These are phyloP conservation scores for Polyploca ridens DNA, from an alignment of 2,888 invertebrate genomes.

Conservation along the genomic window DNA sequence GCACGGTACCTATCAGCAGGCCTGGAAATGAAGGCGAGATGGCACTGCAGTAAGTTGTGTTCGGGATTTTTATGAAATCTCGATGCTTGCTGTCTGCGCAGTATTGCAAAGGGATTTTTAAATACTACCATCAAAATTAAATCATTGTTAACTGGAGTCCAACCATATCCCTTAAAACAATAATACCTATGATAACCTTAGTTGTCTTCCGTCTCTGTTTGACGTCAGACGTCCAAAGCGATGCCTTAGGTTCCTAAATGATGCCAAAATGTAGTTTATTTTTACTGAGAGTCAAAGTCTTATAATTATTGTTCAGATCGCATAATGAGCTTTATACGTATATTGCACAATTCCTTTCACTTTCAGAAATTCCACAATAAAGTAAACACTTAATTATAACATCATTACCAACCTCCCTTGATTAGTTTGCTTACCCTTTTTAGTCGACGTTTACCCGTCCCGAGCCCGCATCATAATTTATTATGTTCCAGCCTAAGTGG, in stretches of 20 bases:
- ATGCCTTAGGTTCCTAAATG: too few species aligned
- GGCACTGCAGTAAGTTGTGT: not conserved
- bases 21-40: conserved; percentile 1
- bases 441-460: conserved; percentile 4
- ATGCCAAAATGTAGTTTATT: too few species aligned
- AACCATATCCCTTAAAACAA: too few species aligned
- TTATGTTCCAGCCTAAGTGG: conserved; percentile 13
- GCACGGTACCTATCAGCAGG: conserved; percentile 2
- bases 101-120: too few species aligned
- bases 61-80: not conserved
- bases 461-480: conserved; percentile 12
- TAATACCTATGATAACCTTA: too few species aligned
- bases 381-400: not conserved
- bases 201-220: too few species aligned
- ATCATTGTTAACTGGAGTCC: too few species aligned
- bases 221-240: too few species aligned
- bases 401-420: conserved; percentile 1
- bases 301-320: too few species aligned
- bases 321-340: not conserved
- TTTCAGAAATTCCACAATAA: not conserved
- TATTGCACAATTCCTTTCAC: not conserved
- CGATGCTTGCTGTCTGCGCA: not conserved
- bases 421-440: conserved; percentile 12
- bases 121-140: too few species aligned
- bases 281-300: too few species aligned